Evolutionary conservation across 2,888 invertebrate genomes (phyloP).

Genomic region (Apoderus coryli): DNA sequence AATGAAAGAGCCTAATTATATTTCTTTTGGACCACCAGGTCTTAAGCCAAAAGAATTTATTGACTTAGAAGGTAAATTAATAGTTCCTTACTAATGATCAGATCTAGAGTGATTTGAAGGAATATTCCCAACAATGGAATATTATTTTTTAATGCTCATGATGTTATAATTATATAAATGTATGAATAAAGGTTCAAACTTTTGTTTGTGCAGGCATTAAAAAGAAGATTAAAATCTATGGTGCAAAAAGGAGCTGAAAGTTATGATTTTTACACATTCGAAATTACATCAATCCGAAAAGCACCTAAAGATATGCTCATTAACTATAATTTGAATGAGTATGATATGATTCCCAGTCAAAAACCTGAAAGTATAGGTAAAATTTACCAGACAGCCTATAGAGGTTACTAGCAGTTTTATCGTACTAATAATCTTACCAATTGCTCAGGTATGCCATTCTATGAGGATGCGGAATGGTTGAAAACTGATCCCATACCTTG

Average conservation of each 20-base stretch:
- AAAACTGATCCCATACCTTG: constrained; percentile 28
- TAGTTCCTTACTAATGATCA: too few species aligned
- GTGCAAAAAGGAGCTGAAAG: constrained; percentile 23
- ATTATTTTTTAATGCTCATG: too few species aligned
- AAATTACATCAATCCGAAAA: constrained; percentile 39
- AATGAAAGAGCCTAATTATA: too few species aligned
- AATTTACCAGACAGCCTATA: too few species aligned
- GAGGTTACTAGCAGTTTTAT: neutral
- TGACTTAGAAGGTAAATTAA: too few species aligned
- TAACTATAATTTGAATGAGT: constrained; percentile 34
- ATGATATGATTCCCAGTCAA: constrained; percentile 28
- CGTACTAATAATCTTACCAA: neutral
- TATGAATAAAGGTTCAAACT: too few species aligned
- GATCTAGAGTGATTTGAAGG: too few species aligned
- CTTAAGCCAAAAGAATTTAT: too few species aligned
- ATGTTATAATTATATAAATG: too few species aligned
- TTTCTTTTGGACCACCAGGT: too few species aligned
- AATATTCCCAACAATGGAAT: too few species aligned
- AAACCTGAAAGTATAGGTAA: constrained; percentile 28
- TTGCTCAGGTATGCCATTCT: constrained; percentile 25
- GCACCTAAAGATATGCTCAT: constrained; percentile 37
- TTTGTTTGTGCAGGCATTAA: constrained; percentile 7
- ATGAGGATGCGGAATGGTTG: constrained; percentile 30
- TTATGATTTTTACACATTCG: constrained; percentile 41
- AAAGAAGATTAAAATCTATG: constrained; percentile 13